phyloP scores from a whole-genome alignment of 1,140 invertebrate species.

The Zelostemma sp. region DNA sequence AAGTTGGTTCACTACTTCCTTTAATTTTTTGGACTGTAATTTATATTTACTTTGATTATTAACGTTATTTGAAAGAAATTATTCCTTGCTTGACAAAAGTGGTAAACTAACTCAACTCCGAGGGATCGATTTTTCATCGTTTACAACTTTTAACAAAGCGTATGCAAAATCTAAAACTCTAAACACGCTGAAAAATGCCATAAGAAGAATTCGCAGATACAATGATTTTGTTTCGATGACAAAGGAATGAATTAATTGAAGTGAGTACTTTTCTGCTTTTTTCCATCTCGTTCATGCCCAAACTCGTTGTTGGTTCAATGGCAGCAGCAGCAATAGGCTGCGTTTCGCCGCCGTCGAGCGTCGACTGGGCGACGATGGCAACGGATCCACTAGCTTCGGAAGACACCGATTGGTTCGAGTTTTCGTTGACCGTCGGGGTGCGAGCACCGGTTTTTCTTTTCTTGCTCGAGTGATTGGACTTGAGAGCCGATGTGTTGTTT shows the following conservation, averaged over 20 bases:
- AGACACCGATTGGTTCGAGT: conserved; percentile 63
- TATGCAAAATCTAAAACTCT: no score
- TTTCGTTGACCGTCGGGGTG: conserved; percentile 63
- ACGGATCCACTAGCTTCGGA: conserved; percentile 60
- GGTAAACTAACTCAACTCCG: no score
- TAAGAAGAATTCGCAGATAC: no score
- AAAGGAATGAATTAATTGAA: conserved; percentile 4
- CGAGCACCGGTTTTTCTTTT: conserved; percentile 63
- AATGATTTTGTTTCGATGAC: no score
- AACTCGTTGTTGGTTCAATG: conserved; percentile 50
- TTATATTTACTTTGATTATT: no score
- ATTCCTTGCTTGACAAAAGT: no score
- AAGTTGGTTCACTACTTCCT: no score
- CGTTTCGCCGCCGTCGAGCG: conserved; percentile 38
- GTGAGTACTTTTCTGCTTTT: conserved; percentile 55
- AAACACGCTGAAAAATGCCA: no score
- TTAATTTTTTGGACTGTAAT: no score
- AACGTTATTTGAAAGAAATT: no score
- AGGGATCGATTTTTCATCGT: no score
- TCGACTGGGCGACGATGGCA: conserved; percentile 50
- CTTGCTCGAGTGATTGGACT: conserved; percentile 58
- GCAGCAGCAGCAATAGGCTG: conserved; percentile 59
- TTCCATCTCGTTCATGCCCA: conserved; percentile 55
- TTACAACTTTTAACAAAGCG: no score
- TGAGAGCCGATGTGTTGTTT: conserved; percentile 46